Base-by-base conservation (phyloP, 2,888 invertebrate genomes). In the Stegophylla sp. region DNA sequence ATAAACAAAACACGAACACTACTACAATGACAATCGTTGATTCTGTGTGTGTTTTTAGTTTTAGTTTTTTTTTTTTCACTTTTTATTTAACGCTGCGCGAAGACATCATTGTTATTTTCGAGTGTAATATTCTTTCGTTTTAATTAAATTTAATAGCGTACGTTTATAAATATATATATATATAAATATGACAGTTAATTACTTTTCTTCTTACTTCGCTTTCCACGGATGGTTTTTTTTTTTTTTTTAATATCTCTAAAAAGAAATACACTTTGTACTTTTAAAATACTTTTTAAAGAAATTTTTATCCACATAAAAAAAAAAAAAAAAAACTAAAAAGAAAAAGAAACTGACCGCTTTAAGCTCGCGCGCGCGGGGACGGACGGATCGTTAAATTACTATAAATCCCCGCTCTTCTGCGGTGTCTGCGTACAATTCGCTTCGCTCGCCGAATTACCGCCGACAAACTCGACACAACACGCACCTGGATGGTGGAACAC, bases 181-280 rank as follows among this genome's bases (percentile, higher is more conserved):
- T n/a, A 69, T 69, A 69, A 69, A 69, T 48, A 69, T 45, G 12
- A n/a, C 28, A 69, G 67, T 69, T 69, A 51, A 69, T 69, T 67
- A 67, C 48, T 69, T 69, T 51, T 69, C 34, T 71, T 71, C n/a
- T n/a, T n/a, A n/a, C 17, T 53, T 53, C 51, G 34, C 13, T n/a
- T 53, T 71, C n/a, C 34, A 71, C 51, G n/a, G n/a, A n/a, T n/a
- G n/a, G n/a, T n/a, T n/a, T n/a, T n/a, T n/a, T n/a, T n/a, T n/a
- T n/a, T n/a, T n/a, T 69, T 34, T n/a, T 51, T 53, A 51, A 51
- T 51, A 69, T 69, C n/a, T n/a, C 48, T 51, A 51, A 69, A 51
- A 51, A 28, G 4, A 69, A 51, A 43, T 69, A 17, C n/a, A n/a
- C 12, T 48, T 45, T 67, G 12, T 56, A n/a, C 20, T 23, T 20